Conservation (phyloP, 2,113 vertebrate species). For the Planiliza haematocheilus region DNA sequence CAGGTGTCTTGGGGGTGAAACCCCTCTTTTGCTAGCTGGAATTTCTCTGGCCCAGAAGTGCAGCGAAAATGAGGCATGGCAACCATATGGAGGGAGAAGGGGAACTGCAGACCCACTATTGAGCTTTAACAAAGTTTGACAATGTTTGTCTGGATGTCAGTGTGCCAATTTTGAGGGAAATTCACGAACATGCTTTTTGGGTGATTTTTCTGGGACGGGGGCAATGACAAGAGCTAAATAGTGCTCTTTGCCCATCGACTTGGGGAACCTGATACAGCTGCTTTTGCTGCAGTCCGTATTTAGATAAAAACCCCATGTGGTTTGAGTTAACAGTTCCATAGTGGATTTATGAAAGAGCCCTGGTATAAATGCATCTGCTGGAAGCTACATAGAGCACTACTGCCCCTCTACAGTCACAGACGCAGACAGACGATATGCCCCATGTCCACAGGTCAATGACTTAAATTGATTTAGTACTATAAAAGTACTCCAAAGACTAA, state of each 20-base stretch:
- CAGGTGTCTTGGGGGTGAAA: conserved; percentile 65
- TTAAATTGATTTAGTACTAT: conserved; percentile 28
- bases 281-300: conserved; percentile 75
- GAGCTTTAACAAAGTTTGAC: conserved; percentile 81
- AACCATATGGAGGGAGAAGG: conserved; percentile 64
- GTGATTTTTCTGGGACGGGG: conserved; percentile 63
- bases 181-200: conserved; percentile 71
- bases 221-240: conserved; percentile 72
- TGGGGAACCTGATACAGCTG: conserved; percentile 72
- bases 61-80: conserved; percentile 67
- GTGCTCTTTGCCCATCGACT: conserved; percentile 58
- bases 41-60: conserved; percentile 51
- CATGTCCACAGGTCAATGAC: conserved; percentile 20
- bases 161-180: conserved; percentile 72
- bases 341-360: conserved; percentile 75
- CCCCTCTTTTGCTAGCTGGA: conserved; percentile 35
- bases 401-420: conserved; percentile 33
- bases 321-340: conserved; percentile 77
- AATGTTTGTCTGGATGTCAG: conserved; percentile 79
- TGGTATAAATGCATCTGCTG: conserved; percentile 73
- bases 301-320: conserved; percentile 81
- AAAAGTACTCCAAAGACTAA: conserved; percentile 33
- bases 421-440: conserved; percentile 21
- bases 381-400: conserved; percentile 50
- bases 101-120: conserved; percentile 37